Conservation (phyloP, 2,113 vertebrate species). For the Callithrix jacchus region DNA sequence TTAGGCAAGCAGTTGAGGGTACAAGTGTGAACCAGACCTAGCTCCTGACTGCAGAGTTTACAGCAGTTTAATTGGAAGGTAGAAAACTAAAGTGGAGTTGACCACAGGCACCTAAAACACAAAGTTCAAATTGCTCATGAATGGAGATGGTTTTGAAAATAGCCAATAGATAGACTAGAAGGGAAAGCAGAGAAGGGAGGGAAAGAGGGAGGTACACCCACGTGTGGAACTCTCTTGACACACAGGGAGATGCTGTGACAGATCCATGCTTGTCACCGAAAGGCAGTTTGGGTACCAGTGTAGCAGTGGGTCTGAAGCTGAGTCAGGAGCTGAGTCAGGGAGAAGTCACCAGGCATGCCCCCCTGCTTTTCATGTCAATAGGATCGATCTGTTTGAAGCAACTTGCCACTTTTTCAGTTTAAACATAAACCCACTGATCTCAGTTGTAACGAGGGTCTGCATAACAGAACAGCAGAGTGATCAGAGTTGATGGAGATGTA, state of each 20-base stretch:
- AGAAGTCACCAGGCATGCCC: not conserved
- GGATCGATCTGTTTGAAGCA: not conserved
- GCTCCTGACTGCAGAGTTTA: not conserved
- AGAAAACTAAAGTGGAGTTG: not conserved
- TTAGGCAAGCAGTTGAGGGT: not conserved
- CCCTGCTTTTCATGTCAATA: not conserved
- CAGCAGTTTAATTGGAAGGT: not conserved
- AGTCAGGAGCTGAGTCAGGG: too few species aligned
- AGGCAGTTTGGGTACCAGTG: not conserved
- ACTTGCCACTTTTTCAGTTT: not conserved
- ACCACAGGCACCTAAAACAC: not conserved
- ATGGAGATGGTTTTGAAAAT: not conserved
- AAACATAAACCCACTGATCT: not conserved
- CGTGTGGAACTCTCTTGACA: not conserved
- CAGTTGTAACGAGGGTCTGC: not conserved
- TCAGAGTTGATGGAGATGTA: not conserved
- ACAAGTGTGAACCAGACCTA: not conserved
- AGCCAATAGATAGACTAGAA: not conserved
- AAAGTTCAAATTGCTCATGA: not conserved
- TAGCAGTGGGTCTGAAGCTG: not conserved
- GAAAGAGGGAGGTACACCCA: rapidly evolving
- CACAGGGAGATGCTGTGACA: too few species aligned
- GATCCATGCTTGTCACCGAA: not conserved
- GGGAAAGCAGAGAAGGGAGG: not conserved
- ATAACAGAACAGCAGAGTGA: not conserved